Conservation (phyloP, 2,888 invertebrate genomes). For the Apotomis turbidana region DNA sequence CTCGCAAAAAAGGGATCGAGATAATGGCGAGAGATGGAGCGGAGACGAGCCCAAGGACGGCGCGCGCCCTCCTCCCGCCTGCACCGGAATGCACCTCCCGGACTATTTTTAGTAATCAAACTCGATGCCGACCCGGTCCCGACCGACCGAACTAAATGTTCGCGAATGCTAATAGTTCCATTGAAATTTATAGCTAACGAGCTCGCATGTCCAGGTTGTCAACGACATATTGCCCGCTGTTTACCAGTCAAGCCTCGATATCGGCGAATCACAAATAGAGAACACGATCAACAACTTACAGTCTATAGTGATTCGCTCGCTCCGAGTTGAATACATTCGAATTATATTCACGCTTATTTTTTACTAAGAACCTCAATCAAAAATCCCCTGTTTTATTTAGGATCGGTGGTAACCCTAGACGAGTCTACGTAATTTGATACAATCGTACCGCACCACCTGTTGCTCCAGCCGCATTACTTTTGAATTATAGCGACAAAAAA, state of each 20-base stretch:
- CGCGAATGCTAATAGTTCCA: constrained; percentile 58
- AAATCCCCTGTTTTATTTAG: constrained; percentile 41
- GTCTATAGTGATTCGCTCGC: background rate
- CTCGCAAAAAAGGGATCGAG: constrained; percentile 80
- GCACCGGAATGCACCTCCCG: constrained; percentile 66
- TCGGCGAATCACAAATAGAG: background rate
- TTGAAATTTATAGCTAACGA: constrained; percentile 58
- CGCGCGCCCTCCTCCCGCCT: constrained; percentile 55
- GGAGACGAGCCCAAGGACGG: constrained; percentile 71
- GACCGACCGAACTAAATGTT: constrained; percentile 58
- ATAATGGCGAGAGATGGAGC: constrained; percentile 69
- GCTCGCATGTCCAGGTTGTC: constrained; percentile 50
- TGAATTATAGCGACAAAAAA: constrained; percentile 66
- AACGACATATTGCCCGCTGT: constrained; percentile 32
- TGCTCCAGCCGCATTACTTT: constrained; percentile 59
- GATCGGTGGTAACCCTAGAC: constrained; percentile 32
- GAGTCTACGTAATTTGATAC: constrained; percentile 65
- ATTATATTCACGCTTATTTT: constrained; percentile 25
- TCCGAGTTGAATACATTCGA: background rate
- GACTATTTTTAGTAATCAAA: constrained; percentile 80
- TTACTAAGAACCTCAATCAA: constrained; percentile 41
- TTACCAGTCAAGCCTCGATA: constrained; percentile 11
- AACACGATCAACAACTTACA: constrained; percentile 3
- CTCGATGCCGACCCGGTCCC: constrained; percentile 66
- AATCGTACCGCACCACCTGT: constrained; percentile 64